phyloP scores from a whole-genome alignment of 2,113 vertebrate species.

The Ia io region DNA sequence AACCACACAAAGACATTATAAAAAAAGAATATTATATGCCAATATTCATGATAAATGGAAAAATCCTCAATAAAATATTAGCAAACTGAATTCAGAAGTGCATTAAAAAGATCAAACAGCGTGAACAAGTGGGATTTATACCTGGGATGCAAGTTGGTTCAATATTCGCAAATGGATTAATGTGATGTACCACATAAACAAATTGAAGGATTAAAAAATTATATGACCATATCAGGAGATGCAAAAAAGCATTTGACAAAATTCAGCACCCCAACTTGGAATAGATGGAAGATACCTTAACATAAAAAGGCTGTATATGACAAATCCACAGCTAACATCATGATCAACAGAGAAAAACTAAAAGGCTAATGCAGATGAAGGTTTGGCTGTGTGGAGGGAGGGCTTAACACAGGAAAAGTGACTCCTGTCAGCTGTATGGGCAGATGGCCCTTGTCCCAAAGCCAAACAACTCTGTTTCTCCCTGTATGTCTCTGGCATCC shows the following conservation, averaged over 20 bases:
- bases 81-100: not conserved
- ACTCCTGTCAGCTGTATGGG: not conserved
- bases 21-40: not conserved
- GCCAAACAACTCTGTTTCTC: not conserved
- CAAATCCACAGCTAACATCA: not conserved
- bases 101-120: not conserved
- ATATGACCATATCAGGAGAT: not conserved
- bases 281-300: not conserved
- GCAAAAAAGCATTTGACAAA: not conserved
- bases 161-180: not conserved
- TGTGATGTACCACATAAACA: not conserved
- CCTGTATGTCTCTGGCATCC: not conserved
- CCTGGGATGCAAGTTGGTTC: not conserved
- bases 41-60: not conserved
- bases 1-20: not conserved
- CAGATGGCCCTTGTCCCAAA: not conserved
- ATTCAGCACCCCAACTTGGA: not conserved
- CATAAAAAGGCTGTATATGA: not conserved
- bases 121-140: not conserved
- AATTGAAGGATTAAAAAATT: not conserved
- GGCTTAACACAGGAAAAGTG: not conserved
- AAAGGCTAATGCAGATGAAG: not conserved
- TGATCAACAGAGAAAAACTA: not conserved
- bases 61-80: not conserved
- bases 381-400: not conserved